Conservation (phyloP, 2,113 vertebrate species). For the Hippocampus mohnikei region DNA sequence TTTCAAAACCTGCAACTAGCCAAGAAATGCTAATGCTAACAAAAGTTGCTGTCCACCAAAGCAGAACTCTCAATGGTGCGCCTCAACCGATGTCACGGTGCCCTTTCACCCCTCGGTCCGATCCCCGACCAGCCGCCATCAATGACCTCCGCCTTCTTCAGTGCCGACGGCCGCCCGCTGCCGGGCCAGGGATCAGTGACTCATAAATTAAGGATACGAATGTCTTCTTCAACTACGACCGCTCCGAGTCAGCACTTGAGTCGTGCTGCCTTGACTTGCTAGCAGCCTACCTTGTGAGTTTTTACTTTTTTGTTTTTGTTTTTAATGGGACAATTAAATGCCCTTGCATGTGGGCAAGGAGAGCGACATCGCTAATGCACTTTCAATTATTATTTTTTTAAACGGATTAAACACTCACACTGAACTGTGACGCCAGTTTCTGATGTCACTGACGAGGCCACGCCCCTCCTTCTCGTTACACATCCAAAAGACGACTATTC, state of each 20-base stretch:
- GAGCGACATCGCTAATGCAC: too few relatives aligned
- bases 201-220: not conserved
- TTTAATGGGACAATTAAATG: too few relatives aligned
- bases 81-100: conserved; percentile 41
- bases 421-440: too few relatives aligned
- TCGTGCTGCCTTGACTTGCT: not conserved
- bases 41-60: not conserved
- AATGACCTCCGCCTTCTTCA: conserved; percentile 29
- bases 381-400: too few relatives aligned
- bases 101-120: conserved; percentile 45
- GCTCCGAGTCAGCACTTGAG: not conserved
- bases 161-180: conserved; percentile 51
- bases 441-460: too few relatives aligned
- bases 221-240: not conserved
- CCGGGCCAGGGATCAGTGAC: conserved; percentile 44
- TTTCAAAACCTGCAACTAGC: not conserved
- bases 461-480: too few relatives aligned
- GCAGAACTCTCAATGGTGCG: conserved; percentile 26
- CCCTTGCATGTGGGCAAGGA: too few relatives aligned
- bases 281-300: not conserved
- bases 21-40: not conserved
- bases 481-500: too few relatives aligned
- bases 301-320: not conserved
- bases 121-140: conserved; percentile 31
- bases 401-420: too few relatives aligned